Conservation (phyloP, 2,888 invertebrate genomes). For the Pachycephus smyrnensis region DNA sequence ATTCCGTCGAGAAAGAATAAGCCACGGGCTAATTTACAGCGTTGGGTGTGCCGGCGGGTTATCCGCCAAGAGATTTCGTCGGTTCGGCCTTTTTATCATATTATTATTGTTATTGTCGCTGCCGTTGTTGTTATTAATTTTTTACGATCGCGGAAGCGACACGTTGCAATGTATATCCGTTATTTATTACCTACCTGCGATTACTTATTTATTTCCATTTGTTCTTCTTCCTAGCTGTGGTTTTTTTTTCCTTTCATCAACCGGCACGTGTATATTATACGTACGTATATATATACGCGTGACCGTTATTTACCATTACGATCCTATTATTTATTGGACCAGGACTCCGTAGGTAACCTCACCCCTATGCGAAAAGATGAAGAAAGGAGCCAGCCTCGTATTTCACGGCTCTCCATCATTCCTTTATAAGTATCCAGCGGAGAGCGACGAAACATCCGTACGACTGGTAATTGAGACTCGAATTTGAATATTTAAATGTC, state of each 20-base stretch:
- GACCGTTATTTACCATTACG: constrained; percentile 3
- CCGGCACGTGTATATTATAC: not conserved
- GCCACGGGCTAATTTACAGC: constrained; percentile 62
- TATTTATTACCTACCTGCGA: constrained; percentile 15
- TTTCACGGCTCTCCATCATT: not conserved
- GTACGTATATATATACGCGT: not conserved
- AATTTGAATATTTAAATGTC: not conserved
- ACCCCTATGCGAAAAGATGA: not conserved
- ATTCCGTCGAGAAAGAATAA: constrained; percentile 60
- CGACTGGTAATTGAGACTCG: not conserved
- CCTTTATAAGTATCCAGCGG: not conserved
- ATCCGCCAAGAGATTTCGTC: constrained; percentile 24
- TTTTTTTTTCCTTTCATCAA: not conserved
- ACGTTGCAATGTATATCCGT: constrained; percentile 15
- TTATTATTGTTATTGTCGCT: constrained; percentile 1
- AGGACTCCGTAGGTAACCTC: not conserved
- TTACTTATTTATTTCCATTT: not conserved
- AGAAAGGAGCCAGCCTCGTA: not conserved
- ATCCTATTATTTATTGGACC: constrained; percentile 3
- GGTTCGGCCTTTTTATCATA: constrained; percentile 37
- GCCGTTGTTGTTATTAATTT: constrained; percentile 23
- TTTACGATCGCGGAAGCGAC: constrained; percentile 25
- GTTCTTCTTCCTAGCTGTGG: not conserved
- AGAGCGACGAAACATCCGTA: not conserved
- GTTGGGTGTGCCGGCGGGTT: constrained; percentile 48